These are phyloP conservation scores for Brachypalpus laphriformis DNA, from an alignment of 2,888 invertebrate genomes.

Conservation along the genomic window DNA sequence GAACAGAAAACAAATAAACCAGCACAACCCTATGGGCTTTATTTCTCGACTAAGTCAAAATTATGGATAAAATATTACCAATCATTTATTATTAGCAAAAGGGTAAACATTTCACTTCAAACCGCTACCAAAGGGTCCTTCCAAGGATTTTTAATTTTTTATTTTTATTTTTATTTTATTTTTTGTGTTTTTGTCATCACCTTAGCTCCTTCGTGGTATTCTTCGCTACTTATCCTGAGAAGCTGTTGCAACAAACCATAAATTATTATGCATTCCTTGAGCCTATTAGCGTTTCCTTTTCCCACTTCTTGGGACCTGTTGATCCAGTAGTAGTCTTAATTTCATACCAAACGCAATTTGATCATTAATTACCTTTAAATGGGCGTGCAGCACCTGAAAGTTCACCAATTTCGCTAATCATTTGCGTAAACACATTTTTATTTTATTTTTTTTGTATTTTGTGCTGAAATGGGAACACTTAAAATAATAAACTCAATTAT, in stretches of 20 bases:
- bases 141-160: background rate
- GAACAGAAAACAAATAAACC: no score
- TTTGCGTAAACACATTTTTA: background rate
- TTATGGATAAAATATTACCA: background rate
- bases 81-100: background rate
- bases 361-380: conserved; percentile 6
- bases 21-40: no score
- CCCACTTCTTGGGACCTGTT: background rate
- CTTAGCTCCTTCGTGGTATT: background rate
- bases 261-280: background rate
- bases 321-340: background rate
- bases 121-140: background rate
- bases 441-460: background rate
- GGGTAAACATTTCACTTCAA: background rate
- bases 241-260: background rate
- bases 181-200: background rate
- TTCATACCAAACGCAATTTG: background rate
- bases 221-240: background rate
- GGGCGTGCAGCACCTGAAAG: background rate
- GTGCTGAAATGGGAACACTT: conserved; percentile 9
- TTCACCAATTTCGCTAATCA: background rate
- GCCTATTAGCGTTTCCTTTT: background rate
- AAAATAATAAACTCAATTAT: conserved; percentile 11
- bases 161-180: background rate
- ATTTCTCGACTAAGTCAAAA: no score